Evolutionary conservation across 92 coral and sea anemone species (phyloP).

Genomic region (Metridium senile): DNA sequence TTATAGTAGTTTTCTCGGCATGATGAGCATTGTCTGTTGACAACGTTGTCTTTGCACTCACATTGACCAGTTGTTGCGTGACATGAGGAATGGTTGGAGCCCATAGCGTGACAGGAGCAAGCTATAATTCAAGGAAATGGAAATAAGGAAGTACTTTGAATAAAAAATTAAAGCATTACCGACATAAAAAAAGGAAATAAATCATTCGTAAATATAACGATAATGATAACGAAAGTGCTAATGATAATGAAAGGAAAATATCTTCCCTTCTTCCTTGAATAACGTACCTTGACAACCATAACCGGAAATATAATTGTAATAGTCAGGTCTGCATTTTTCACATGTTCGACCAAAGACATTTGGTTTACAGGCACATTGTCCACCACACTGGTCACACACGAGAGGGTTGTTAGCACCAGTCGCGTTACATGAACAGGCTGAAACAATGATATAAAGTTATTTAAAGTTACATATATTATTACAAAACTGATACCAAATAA

Average conservation of each 20-base stretch:
- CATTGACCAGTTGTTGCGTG: constrained; percentile 82
- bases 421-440: constrained; percentile 83
- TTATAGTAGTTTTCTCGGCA: constrained; percentile 68
- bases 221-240: not conserved
- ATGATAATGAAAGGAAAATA: too few relatives aligned
- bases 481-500: too few relatives aligned
- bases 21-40: constrained; percentile 62
- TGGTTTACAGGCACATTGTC: constrained; percentile 85
- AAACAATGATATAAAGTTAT: not conserved
- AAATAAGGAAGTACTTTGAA: not conserved
- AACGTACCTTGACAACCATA: constrained; percentile 81
- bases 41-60: constrained; percentile 68
- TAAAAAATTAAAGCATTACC: too few relatives aligned
- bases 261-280: not conserved
- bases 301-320: constrained; percentile 74
- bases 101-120: constrained; percentile 72
- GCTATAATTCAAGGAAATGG: constrained; percentile 35
- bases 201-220: too few relatives aligned
- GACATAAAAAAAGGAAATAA: too few relatives aligned
- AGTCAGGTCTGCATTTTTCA: constrained; percentile 80
- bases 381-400: constrained; percentile 73
- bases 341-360: constrained; percentile 85
- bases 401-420: constrained; percentile 70
- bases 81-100: constrained; percentile 75
- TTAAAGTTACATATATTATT: too few relatives aligned